phyloP scores from a whole-genome alignment of 2,797 vertebrate genomes.

The Pangasius larnaudii region DNA sequence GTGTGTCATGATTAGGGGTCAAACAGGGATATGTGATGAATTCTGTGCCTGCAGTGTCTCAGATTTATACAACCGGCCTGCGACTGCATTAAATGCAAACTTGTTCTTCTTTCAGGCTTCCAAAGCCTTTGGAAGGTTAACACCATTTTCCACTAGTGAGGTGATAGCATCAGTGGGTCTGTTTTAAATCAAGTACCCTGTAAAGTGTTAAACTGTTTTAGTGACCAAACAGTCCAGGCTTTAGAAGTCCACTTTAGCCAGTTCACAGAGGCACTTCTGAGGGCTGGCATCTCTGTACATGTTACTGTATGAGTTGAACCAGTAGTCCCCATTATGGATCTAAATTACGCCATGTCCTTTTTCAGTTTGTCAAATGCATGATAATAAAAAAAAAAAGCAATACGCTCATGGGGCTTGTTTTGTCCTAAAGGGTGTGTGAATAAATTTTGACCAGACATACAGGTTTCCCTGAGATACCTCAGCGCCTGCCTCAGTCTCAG shows the following conservation, averaged over 20 bases:
- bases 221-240: background rate
- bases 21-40: constrained; percentile 68
- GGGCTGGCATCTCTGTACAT: background rate
- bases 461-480: background rate
- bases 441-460: background rate
- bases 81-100: constrained; percentile 9
- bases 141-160: background rate
- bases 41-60: background rate
- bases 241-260: background rate
- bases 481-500: background rate
- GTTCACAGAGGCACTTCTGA: background rate
- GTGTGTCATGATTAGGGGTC: constrained; percentile 51
- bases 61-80: constrained; percentile 12
- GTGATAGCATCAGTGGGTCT: background rate
- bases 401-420: background rate
- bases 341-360: background rate
- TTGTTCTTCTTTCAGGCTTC: background rate
- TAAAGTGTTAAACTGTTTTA: constrained; percentile 3
- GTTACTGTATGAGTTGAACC: background rate
- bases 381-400: background rate
- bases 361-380: background rate
- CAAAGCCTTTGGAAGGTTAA: background rate
- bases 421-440: background rate
- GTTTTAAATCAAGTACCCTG: constrained; percentile 2
- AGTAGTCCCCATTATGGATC: background rate